Evolutionary conservation across 2,888 invertebrate species (phyloP), one percentile per base, ranked within the genome.

Genomic region (Cephus runcator): DNA sequence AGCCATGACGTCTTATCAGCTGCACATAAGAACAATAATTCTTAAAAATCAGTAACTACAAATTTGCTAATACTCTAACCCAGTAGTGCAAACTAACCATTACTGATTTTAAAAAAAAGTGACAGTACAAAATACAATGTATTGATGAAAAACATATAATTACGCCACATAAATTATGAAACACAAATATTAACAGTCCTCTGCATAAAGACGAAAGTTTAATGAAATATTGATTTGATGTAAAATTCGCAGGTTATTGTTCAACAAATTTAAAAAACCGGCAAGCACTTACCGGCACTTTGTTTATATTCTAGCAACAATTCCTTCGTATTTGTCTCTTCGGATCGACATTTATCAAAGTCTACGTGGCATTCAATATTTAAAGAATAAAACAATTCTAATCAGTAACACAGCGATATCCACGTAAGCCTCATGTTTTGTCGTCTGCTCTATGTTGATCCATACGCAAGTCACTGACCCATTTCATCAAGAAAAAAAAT

Each of bases 1-100:
- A 4, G 82, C 87, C 89, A 89, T 89, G 2, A 9, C 9, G 56
- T 56, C 6, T 56, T 23, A 23, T 56, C 9, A 56, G 23, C 56
- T 56, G 56, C 23, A 56, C 56, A 23, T 23, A 23, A 56, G 1
- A 56, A 56, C 6, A 56, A 56, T 56, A 56, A 56, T 56, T 56
- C 6, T 56, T 56, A 9, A 56, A 56, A 40, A 6, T 56, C 23
- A 23, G 1, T 56, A 23, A 40, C 40, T 40, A 56, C 56, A 23
- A 56, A 56, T 56, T 56, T 56, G 56, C 23, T 56, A 56, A 56
- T 56, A 23, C 23, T 56, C 56, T 56, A 56, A 23, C 9, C 9
- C 56, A 56, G 23, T 56, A 56, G 23, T 56, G 56, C 56, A 15
- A 56, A 23, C 56, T 56, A 56, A 56, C 23, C 56, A 56, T 23